Base-by-base conservation (phyloP, 2,113 vertebrate genomes). In the Dermatemys mawii region DNA sequence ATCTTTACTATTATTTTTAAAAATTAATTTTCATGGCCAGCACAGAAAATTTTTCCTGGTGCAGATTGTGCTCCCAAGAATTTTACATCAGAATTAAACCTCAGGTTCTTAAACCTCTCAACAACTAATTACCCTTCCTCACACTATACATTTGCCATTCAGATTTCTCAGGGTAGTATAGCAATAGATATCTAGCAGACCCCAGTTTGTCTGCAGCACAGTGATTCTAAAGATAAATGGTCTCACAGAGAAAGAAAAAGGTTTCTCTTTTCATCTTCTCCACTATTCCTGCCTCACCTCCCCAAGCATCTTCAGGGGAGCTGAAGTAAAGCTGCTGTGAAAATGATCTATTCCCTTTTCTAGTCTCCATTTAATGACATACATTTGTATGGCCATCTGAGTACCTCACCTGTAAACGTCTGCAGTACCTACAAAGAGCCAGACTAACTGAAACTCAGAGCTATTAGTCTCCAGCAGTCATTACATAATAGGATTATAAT, bases 201-300 rank as follows among this genome's bases (percentile, higher is more conserved):
- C 54, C 19, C 21, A 81, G 79, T 76, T 50, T 90, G 75, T 79
- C 76, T 70, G 49, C 55, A 87, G 79, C n/a, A 85, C 27, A 35
- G 63, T 35, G 81, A 79, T 87, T 86, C 83, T 87, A 81, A 91
- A 89, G 86, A 86, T 86, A 93, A 90, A 87, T 80, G 41, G 26
- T 78, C 55, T 93, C 49, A 46, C 0, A 1, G 63, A 84, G 93
- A 93, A 93, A 17, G 19, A 54, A 44, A 94, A 75, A 80, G 41
- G 3, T 85, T 87, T 41, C 84, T 11, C 90, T 54, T 13, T 82
- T 94, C 50, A 27, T 81, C 55, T 93, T 92, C 88, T 63, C 29
- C 24, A 29, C 35, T 46, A 44, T 11, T 44, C 82, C 22, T 54
- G 5, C 21, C 24, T 84, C 22, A 48, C 51, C 2, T 82, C 38